These are phyloP conservation scores for Opisthograptis luteolata DNA, from an alignment of 2,888 invertebrate genomes.

Conservation along the genomic window DNA sequence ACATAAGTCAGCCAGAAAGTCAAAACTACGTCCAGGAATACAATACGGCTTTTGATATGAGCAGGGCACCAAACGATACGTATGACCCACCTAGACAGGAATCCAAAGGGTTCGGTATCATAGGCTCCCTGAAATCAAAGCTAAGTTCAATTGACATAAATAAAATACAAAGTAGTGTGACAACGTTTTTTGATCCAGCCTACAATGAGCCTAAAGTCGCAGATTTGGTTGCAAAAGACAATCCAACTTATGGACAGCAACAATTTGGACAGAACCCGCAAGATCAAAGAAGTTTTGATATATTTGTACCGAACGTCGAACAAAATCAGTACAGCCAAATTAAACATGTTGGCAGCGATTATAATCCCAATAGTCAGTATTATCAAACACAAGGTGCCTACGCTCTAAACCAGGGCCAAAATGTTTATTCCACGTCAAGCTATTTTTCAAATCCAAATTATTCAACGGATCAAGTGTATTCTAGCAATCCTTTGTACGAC, in stretches of 20 bases:
- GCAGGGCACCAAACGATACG: conserved; percentile 57
- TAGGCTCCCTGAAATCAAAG: conserved; percentile 78
- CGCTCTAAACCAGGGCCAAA: conserved; percentile 39
- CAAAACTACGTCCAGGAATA: conserved; percentile 42
- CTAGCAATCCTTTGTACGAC: conserved; percentile 8
- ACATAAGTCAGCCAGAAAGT: conserved; percentile 33
- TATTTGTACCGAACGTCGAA: conserved; percentile 54
- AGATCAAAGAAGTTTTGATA: conserved; percentile 52
- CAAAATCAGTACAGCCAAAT: conserved; percentile 29
- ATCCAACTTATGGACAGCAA: conserved; percentile 37
- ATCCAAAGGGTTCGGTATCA: conserved; percentile 67
- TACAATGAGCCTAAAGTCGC: conserved; percentile 61
- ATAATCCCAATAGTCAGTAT: conserved; percentile 33
- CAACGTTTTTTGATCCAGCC: conserved; percentile 77
- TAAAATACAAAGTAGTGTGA: conserved; percentile 75
- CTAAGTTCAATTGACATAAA: conserved; percentile 74
- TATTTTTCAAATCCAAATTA: conserved; percentile 29
- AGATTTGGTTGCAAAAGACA: conserved; percentile 35
- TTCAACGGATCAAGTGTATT: conserved; percentile 15
- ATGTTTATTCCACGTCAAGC: conserved; percentile 29
- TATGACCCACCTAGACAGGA: conserved; percentile 58
- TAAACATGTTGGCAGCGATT: conserved; percentile 30
- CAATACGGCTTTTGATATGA: conserved; percentile 69
- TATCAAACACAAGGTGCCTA: conserved; percentile 37
- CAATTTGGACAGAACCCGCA: conserved; percentile 38